Evolutionary conservation across 2,888 invertebrate genomes (phyloP).

Genomic region (Lysandra bellargus): DNA sequence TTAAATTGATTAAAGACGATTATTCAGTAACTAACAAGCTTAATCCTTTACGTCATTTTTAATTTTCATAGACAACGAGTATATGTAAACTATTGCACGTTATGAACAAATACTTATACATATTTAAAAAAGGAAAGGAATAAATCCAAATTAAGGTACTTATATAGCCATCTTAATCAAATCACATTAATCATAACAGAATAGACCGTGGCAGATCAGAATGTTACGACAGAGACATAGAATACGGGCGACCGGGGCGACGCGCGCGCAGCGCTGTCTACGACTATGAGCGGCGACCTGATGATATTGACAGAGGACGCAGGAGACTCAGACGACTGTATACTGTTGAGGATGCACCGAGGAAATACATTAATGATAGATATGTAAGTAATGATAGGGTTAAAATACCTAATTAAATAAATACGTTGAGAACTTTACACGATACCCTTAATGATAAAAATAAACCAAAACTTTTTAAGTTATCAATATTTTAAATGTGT

Average conservation of each 20-base stretch:
- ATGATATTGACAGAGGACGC: conserved; percentile 42
- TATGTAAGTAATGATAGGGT: conserved; percentile 44
- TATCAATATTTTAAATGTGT: no score
- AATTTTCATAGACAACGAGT: no score
- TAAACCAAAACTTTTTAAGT: no score
- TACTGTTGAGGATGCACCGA: conserved; percentile 59
- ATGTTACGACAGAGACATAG: conserved; percentile 58
- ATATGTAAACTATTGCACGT: no score
- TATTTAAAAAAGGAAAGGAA: not conserved
- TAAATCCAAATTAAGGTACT: no score
- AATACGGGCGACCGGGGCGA: conserved; percentile 52
- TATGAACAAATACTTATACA: no score
- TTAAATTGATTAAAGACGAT: no score
- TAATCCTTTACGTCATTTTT: no score
- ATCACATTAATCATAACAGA: conserved; percentile 40
- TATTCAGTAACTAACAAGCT: no score
- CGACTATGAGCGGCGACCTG: conserved; percentile 52
- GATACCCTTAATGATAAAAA: not conserved
- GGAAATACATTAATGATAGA: conserved; percentile 43
- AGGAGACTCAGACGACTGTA: conserved; percentile 56
- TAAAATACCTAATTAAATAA: not conserved
- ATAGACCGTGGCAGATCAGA: conserved; percentile 63
- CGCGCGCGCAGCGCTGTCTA: conserved; percentile 65
- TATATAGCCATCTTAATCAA: not conserved
- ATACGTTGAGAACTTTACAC: no score